Base-by-base conservation (phyloP, 2,888 invertebrate genomes). In the Hermaeophaga mercurialis region DNA sequence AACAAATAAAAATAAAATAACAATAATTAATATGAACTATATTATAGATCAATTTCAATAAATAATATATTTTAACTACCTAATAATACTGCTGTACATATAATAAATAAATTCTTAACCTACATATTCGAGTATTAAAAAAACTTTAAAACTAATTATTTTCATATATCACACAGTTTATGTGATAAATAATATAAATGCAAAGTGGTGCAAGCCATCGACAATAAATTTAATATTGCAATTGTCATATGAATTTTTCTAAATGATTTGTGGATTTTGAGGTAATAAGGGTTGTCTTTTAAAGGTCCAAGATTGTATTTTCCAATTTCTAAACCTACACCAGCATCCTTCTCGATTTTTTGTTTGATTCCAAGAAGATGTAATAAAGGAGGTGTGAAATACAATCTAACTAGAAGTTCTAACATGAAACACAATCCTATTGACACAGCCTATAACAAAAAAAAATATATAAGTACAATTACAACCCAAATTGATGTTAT, bases 241-340 rank as follows among this genome's bases (percentile, higher is more conserved):
- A 91, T 88, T 58, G 81, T 81, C 73, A 88, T 86, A 78, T 94
- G 94, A 48, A 88, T 83, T 34, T 84, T 82, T 46, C 93, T 84
- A 79, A 94, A 94, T 22, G 84, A 80, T 64, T 81, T 83, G 70
- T 92, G 85, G 11, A 91, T 84, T 69, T 84, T 84, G 66, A 89
- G 80, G 78, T 93, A 94, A 73, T 89, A 88, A 0, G 91, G 90
- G 72, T 91, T 91, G 71, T 88, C 83, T 12, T 85, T 83, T 18
- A 93, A 79, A 64, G 85, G 83, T 48, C 90, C 89, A 19, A 88
- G 81, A 36, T 88, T 80, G 66, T 90, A 83, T 69, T 83, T 82
- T 36, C 92, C 93, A 56, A 93, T 78, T 80, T 92, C 92, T 69
- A 85, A 83, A 1, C 92, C 92, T 46, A 89, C 85, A 17, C 91